These are phyloP conservation scores for Dermatemys mawii DNA, from an alignment of 2,113 vertebrate genomes.

Conservation along the genomic window DNA sequence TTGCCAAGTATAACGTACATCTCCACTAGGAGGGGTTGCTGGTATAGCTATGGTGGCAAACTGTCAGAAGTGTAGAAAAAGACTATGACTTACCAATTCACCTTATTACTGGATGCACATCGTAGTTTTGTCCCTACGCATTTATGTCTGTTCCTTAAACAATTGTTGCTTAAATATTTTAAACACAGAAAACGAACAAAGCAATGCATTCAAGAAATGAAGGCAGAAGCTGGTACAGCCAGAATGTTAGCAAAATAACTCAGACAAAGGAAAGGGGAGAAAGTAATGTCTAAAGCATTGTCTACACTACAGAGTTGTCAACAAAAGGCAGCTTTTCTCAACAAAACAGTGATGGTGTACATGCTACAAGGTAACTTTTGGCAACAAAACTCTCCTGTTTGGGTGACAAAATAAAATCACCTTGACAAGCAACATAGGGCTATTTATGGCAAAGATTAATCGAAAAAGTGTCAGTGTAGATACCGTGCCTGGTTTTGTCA, in stretches of 20 bases:
- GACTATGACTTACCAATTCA: background rate
- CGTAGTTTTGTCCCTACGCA: background rate
- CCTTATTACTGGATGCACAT: background rate
- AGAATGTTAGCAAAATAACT: fast-evolving
- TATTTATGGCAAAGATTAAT: too few relatives aligned
- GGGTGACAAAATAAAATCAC: too few relatives aligned
- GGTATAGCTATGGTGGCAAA: background rate
- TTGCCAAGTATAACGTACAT: background rate
- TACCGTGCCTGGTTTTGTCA: too few relatives aligned
- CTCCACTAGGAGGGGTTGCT: background rate
- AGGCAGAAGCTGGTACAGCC: fast-evolving
- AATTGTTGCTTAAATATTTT: fast-evolving
- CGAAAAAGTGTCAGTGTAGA: too few relatives aligned
- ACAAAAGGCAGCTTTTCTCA: too few relatives aligned
- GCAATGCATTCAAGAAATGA: fast-evolving
- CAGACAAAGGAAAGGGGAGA: background rate
- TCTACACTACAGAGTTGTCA: too few relatives aligned
- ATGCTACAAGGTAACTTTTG: too few relatives aligned
- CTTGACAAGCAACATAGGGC: too few relatives aligned
- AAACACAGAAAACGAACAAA: too few relatives aligned
- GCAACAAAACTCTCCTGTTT: too few relatives aligned
- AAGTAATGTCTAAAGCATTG: fast-evolving
- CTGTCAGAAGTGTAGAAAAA: background rate
- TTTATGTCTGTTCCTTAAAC: background rate
- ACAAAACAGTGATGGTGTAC: too few relatives aligned